These are phyloP conservation scores for Nothoprocta pentlandii DNA, from an alignment of 2,113 vertebrate genomes.

Conservation along the genomic window DNA sequence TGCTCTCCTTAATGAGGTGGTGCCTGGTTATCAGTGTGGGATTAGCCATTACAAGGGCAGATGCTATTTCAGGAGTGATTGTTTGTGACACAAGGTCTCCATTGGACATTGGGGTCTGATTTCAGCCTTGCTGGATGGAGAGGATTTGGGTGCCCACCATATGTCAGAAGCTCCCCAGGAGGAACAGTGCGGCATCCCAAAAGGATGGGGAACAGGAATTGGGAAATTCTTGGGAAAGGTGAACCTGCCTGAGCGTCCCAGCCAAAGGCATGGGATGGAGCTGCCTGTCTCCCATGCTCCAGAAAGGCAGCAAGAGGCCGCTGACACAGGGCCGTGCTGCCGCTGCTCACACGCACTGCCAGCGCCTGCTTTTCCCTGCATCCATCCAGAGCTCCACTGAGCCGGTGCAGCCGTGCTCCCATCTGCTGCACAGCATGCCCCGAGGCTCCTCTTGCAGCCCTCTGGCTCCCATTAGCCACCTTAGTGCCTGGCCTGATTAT, in stretches of 20 bases:
- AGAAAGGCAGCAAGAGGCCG: fast-evolving
- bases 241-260: background rate
- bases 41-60: background rate
- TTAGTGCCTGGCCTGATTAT: fast-evolving
- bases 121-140: background rate
- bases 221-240: background rate
- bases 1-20: background rate
- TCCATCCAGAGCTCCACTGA: background rate
- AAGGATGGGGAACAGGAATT: background rate
- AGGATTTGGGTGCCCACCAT: background rate
- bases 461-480: background rate
- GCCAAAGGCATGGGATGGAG: fast-evolving
- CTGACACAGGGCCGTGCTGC: background rate
- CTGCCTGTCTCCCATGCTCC: fast-evolving
- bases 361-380: background rate
- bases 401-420: fast-evolving
- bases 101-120: background rate
- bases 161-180: background rate
- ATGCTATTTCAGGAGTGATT: background rate
- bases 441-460: background rate
- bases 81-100: background rate
- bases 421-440: background rate
- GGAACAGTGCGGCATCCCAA: background rate
- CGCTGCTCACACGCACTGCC: background rate
- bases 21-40: background rate